A percentile compares a stretch with the other conserved stretches of the same genome.
These are phyloP conservation scores for Aspidiotus destructor DNA, from an alignment of 2,888 invertebrate genomes.

Conservation along the genomic window DNA sequence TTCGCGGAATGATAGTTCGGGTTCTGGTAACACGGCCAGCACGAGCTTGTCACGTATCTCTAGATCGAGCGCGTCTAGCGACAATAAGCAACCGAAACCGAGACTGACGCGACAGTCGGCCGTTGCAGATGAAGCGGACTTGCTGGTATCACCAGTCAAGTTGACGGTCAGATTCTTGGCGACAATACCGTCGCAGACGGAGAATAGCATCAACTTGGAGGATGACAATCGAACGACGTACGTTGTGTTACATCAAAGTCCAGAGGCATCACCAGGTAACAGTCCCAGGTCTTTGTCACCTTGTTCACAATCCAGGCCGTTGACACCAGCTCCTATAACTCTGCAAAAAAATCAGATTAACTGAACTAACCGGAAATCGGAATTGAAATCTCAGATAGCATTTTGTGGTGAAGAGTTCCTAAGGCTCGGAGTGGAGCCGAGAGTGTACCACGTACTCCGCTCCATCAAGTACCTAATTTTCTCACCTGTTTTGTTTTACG, in stretches of 20 bases:
- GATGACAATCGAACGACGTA: conserved; percentile 46
- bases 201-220: conserved; percentile 58
- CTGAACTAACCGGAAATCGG: not conserved
- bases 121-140: conserved; percentile 61
- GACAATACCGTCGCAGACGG: conserved; percentile 64
- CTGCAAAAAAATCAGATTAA: not conserved
- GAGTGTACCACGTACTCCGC: not conserved
- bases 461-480: not conserved
- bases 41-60: conserved; percentile 85
- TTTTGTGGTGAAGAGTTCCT: conserved; percentile 1
- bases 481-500: not conserved
- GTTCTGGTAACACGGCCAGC: conserved; percentile 77
- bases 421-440: not conserved
- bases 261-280: conserved; percentile 36
- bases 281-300: conserved; percentile 33
- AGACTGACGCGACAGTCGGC: conserved; percentile 71
- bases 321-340: conserved; percentile 1
- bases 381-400: not conserved
- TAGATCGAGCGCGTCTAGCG: conserved; percentile 66
- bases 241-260: conserved; percentile 38
- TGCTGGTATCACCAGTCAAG: conserved; percentile 50
- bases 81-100: conserved; percentile 49
- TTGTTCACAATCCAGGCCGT: conserved; percentile 13
- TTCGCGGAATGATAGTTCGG: conserved; percentile 83
- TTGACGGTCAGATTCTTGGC: conserved; percentile 53